A percentile compares a stretch with the other conserved stretches of the same genome.
Conservation (phyloP, 2,888 invertebrate genomes). For the Brenthis hecate region DNA sequence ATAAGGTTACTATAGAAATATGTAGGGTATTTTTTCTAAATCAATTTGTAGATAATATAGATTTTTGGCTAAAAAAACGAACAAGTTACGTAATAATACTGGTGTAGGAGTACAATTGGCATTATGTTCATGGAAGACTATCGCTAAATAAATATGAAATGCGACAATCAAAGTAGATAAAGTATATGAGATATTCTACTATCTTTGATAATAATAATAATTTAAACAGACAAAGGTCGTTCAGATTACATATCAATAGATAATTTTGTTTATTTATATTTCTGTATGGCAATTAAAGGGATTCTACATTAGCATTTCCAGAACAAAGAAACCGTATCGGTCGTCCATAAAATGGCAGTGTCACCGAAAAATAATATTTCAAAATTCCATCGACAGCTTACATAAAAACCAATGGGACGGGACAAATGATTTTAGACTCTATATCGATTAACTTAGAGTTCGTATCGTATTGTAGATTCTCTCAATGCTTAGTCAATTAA, state of each 20-base stretch:
- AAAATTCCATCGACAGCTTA: conserved; percentile 56
- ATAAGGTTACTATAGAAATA: conserved; percentile 25
- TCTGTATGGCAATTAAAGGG: conserved; percentile 9
- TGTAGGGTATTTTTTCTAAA: no score
- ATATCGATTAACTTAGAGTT: background rate
- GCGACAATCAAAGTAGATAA: no score
- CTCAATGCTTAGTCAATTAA: conserved; percentile 65
- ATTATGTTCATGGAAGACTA: no score
- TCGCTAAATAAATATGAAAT: no score
- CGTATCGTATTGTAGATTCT: background rate
- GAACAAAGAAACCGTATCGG: conserved; percentile 42
- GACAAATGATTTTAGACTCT: conserved; percentile 34
- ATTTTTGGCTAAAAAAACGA: no score
- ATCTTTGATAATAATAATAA: no score
- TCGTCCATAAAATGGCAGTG: conserved; percentile 63
- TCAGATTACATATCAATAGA: conserved; percentile 4
- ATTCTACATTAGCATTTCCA: background rate
- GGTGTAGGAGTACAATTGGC: no score
- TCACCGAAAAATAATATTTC: conserved; percentile 70
- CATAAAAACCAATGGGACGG: conserved; percentile 47
- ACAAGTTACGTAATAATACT: no score
- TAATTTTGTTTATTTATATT: conserved; percentile 20
- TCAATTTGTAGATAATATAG: no score
- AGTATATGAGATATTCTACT: no score
- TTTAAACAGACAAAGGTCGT: no score